Base-by-base conservation (phyloP, 2,113 vertebrate genomes). In the Oceanites oceanicus region DNA sequence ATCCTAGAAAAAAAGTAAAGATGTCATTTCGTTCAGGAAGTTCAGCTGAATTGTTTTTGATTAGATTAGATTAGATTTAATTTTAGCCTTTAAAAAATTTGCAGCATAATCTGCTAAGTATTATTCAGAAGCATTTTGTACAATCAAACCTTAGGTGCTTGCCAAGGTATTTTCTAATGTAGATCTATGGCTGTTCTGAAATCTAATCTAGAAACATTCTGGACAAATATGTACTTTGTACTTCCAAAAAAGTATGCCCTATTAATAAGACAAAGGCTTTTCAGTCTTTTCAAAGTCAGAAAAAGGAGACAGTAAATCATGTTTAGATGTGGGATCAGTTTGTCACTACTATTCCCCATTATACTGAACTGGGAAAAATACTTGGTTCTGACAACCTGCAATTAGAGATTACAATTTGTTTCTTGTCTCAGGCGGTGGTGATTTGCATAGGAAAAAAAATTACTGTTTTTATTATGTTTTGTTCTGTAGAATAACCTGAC, bases 341-440 rank as follows among this genome's bases (percentile, higher is more conserved):
- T 90, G 63, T 77, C 50, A 70, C 45, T 88, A 6, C 71, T 92
- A 27, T 63, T 96, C 58, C 55, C 75, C 84, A 44, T 94, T 87
- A 76, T 40, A n/a, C 59, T 89, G 73, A 93, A 63, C 70, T 82
- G 68, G 36, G 76, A 63, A 80, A 90, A 91, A 71, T 13, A 56
- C 42, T 89, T 66, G 42, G 59, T 94, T 89, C 77, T 95, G 96
- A 92, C 71, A 95, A 27, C 86, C 73, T 88, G 62, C 79, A 96
- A 71, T 96, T 97, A 88, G 73, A 58, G 86, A 52, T 58, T 62
- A 25, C 7, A 75, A 29, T 93, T 83, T 86, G 6, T 55, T 88
- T 78, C 55, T 95, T 81, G n/a, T 91, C 65, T 94, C 44, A 80
- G 30, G 25, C 59, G 7, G 21, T 56, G 42, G 61, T 73, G 73